These are phyloP conservation scores for Montipora foliosa DNA, from an alignment of 64 coral and sea anemone species.

Conservation along the genomic window DNA sequence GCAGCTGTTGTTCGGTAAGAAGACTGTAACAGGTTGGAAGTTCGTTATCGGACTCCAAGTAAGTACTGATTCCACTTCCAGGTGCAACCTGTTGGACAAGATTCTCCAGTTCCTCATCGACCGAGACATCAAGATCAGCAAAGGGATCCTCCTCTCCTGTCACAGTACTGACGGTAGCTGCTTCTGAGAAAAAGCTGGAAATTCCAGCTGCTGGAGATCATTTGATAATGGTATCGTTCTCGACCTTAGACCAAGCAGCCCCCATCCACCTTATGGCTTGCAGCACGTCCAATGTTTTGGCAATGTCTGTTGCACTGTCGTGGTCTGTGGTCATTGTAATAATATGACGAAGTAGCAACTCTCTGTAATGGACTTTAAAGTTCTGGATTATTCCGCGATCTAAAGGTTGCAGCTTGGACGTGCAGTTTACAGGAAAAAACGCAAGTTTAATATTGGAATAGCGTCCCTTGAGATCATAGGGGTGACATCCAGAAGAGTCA, in stretches of 20 bases:
- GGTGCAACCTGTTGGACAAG: not conserved
- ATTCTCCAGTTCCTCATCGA: constrained; percentile 37
- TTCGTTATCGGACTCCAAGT: too few species aligned
- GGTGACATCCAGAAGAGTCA: too few species aligned
- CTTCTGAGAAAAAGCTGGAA: constrained; percentile 35
- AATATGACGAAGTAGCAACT: constrained; percentile 51
- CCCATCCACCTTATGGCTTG: not conserved
- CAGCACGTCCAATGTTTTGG: not conserved
- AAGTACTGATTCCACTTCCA: too few species aligned
- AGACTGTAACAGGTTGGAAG: too few species aligned
- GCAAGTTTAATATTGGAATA: too few species aligned
- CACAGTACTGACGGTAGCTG: constrained; percentile 8
- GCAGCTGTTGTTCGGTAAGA: too few species aligned
- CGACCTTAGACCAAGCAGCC: constrained; percentile 33
- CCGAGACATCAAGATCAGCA: constrained; percentile 44
- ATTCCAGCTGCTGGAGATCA: constrained; percentile 46
- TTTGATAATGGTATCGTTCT: constrained; percentile 42
- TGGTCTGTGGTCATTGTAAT: constrained; percentile 58
- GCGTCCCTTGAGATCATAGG: too few species aligned
- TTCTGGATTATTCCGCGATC: constrained; percentile 62
- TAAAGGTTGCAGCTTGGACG: constrained; percentile 61
- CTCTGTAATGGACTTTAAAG: constrained; percentile 62
- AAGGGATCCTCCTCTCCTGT: constrained; percentile 42
- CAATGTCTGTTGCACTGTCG: constrained; percentile 55
- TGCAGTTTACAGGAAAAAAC: constrained; percentile 59